phyloP scores from a whole-genome alignment of 92 coral and sea anemone species.

The Epizoanthus stellaris region DNA sequence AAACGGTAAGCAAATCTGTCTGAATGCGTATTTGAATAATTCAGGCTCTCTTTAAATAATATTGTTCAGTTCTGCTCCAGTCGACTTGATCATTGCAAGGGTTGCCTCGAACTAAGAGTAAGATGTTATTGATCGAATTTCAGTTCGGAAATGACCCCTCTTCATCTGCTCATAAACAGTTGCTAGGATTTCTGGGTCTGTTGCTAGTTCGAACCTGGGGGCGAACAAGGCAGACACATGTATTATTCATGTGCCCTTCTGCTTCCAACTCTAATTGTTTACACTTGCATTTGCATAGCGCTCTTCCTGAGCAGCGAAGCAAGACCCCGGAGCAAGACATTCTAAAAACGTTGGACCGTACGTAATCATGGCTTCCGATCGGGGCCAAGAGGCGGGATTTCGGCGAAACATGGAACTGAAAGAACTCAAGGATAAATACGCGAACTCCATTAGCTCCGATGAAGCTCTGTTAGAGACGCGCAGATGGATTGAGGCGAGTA shows the following conservation, averaged over 20 bases:
- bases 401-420: not conserved
- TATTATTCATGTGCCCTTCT: conserved; percentile 32
- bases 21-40: no score
- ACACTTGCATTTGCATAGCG: conserved; percentile 41
- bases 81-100: no score
- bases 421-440: conserved; percentile 58
- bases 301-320: conserved; percentile 27
- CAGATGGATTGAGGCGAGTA: conserved; percentile 94
- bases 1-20: no score
- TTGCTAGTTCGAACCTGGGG: conserved; percentile 2
- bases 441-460: conserved; percentile 58
- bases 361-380: conserved; percentile 3
- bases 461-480: conserved; percentile 83
- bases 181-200: conserved; percentile 25
- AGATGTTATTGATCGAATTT: not conserved
- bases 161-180: not conserved
- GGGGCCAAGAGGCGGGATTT: conserved; percentile 2
- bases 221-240: not conserved
- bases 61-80: no score
- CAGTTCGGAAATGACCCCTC: not conserved
- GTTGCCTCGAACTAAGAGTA: no score
- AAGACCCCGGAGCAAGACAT: conserved; percentile 21
- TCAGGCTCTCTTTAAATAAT: no score
- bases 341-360: not conserved
- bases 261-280: conserved; percentile 2